Evolutionary conservation across 2,797 vertebrate genomes (phyloP), one percentile per base, ranked within the genome.

Genomic region (Anguilla obscura): DNA sequence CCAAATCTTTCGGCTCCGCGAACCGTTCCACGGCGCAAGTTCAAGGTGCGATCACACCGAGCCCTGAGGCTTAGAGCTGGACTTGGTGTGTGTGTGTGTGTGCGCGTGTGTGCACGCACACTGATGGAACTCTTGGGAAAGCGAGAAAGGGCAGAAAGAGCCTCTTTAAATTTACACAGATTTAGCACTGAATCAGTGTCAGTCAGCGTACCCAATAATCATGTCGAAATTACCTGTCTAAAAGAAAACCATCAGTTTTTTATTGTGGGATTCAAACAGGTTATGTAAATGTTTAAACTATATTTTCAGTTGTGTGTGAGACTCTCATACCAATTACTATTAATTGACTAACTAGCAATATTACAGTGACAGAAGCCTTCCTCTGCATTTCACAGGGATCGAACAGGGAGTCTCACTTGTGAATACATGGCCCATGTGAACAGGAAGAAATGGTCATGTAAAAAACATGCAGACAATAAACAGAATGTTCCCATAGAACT

Each of bases 21-120:
- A 89, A 91, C 91, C 92, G 92, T 94, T 94, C 93, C 93, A 95
- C 95, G 95, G 94, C 90, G 90, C 91, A 93, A 93, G 94, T 95
- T 96, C 94, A 96, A 95, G 94, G 94, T 92, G 90, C 94, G 95
- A 96, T 93, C 93, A 95, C 33, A 8, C 89, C 74, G 27, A 92
- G 88, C 91, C 95, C 94, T 84, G 89, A 91, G 94, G 95, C 94
- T 83, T 85, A 58, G 89, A 92, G 89, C 91, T 71, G 90, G 91
- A 94, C 92, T 92, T 92, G 87, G 88, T 80, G 90, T 91, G 84
- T 89, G 89, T 90, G 89, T 90, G 50, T 54, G 24, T 84, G 83
- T n/a, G 50, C 16, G 83, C 9, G 56, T 60, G 54, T 60, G 84
- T 85, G 84, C 60, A 54, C 36, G 84, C 63, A 21, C 33, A 27